phyloP scores from a whole-genome alignment of 2,888 invertebrate species.

The Ametastegia equiseti region DNA sequence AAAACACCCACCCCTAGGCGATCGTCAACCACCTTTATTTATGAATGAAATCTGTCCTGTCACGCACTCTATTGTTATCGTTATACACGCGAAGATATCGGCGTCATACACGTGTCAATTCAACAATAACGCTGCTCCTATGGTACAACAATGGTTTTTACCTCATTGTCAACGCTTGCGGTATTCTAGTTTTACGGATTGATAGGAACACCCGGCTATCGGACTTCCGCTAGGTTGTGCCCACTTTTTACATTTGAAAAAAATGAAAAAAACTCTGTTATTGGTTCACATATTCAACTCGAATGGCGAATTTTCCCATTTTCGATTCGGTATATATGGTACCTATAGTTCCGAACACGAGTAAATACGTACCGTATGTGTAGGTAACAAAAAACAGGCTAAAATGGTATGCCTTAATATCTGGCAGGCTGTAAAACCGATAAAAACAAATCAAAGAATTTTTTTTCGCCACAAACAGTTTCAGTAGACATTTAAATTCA shows the following conservation, averaged over 20 bases:
- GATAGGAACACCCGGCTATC: conserved; percentile 3
- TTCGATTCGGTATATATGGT: background rate
- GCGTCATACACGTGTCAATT: conserved; percentile 39
- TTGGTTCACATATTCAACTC: background rate
- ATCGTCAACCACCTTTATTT: background rate
- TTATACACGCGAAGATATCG: background rate
- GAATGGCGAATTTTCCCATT: background rate
- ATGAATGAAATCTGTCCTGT: conserved; percentile 30
- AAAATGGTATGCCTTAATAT: no score
- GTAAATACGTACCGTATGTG: no score
- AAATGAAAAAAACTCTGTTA: background rate
- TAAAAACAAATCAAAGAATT: no score
- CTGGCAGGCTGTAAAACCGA: no score
- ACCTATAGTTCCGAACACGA: background rate
- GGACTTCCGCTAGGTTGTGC: background rate
- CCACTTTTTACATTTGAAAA: background rate
- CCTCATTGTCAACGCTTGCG: conserved; percentile 26
- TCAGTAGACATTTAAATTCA: no score
- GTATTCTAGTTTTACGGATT: conserved; percentile 38
- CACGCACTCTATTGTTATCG: conserved; percentile 33
- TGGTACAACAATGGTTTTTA: conserved; percentile 4
- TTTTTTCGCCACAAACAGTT: no score
- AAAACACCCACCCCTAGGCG: background rate
- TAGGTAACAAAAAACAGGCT: no score
- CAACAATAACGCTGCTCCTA: conserved; percentile 32